Base-by-base conservation (phyloP, 1,140 invertebrate species). In the Penaeus japonicus region DNA sequence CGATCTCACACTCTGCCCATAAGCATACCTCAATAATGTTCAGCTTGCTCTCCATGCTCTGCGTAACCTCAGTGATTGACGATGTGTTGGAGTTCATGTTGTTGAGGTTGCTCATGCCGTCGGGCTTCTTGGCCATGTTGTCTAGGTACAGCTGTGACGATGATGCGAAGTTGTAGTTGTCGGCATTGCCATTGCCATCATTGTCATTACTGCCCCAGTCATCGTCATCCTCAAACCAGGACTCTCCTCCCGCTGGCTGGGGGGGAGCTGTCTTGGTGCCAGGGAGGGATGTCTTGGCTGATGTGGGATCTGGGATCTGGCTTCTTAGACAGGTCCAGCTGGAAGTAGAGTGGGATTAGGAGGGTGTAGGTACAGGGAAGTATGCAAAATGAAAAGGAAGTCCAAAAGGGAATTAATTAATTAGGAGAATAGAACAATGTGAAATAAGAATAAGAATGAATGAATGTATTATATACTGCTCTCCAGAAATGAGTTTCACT, bases 151-250 rank as follows among this genome's bases (percentile, higher is more conserved):
- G 35, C 83, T 87, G 84, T 0, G 83, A 87, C 1, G 85, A 90
- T 5, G 84, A 85, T 5, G 47, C 80, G 18, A 83, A 59, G 80
- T 62, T 87, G 3, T 27, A 83, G 55, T 90, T 70, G 57, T 89
- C 82, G 20, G 93, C 85, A 92, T 95, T 95, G 30, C 94, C 85
- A 83, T 88, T 89, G 22, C 79, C 84, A 65, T 88, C 94, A 55
- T 95, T 95, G 90, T 94, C 93, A 90, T 95, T 93, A 87, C 92
- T 92, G 54, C 94, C 95, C 95, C 95, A 96, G 90, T 96, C 95
- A 91, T 96, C 95, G 0, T 95, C 95, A 90, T 94, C 95, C n/a
- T 93, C 93, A 85, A 95, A 94, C 96, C 96, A 96, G 84, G 93
- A 93, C 27, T 89, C 89, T 0, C 75, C 81, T 17, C 85, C 87